phyloP scores from a whole-genome alignment of 2,797 vertebrate genomes.

The Epinephelus malabaricus region DNA sequence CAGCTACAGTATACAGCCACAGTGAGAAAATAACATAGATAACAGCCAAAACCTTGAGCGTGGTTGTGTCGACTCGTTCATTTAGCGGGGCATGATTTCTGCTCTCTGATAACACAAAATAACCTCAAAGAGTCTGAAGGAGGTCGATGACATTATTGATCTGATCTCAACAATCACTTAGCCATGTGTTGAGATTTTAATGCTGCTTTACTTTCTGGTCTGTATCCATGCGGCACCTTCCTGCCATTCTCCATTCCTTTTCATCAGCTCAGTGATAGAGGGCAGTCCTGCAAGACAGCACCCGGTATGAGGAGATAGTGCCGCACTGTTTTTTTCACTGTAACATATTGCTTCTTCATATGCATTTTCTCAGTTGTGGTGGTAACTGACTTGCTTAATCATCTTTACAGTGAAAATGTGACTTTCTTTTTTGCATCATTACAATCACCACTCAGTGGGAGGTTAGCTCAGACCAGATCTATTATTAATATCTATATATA shows the following conservation, averaged over 20 bases:
- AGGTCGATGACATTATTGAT: constrained; percentile 11
- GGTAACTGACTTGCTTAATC: not conserved
- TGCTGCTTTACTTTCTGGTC: constrained; percentile 10
- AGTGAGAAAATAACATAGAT: not conserved
- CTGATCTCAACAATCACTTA: constrained; percentile 9
- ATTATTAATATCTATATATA: too few relatives aligned
- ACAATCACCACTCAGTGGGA: not conserved
- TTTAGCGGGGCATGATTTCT: too few relatives aligned
- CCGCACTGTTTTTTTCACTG: not conserved
- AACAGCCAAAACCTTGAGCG: not conserved
- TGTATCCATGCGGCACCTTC: not conserved
- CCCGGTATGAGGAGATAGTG: not conserved
- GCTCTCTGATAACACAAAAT: not conserved
- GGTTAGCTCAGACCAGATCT: not conserved
- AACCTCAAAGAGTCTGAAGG: constrained; percentile 1
- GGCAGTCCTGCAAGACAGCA: constrained; percentile 2
- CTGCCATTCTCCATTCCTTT: not conserved
- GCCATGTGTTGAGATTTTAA: constrained; percentile 4
- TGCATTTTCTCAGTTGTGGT: constrained; percentile 2
- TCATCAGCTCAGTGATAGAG: constrained; percentile 12
- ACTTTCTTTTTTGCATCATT: constrained; percentile 1
- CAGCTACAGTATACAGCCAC: not conserved
- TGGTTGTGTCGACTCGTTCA: not conserved
- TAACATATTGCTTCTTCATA: not conserved
- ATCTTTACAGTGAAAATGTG: not conserved